phyloP scores from a whole-genome alignment of 2,797 vertebrate genomes.

The Galaxias olidus region DNA sequence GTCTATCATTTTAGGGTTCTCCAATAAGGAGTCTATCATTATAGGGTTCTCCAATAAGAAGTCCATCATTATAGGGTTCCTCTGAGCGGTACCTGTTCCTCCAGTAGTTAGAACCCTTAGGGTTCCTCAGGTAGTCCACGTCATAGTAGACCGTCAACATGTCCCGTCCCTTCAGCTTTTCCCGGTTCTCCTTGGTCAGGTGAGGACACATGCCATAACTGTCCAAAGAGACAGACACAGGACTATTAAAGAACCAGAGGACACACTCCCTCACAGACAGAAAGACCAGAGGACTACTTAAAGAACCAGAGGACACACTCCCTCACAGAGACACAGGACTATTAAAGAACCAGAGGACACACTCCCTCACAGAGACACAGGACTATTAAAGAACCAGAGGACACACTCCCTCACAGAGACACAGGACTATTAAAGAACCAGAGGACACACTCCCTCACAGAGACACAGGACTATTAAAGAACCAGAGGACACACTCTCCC shows the following conservation, averaged over 20 bases:
- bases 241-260: not conserved
- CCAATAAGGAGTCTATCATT: too few relatives aligned
- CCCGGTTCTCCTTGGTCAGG: constrained; percentile 72
- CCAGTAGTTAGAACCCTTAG: constrained; percentile 77
- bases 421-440: not conserved
- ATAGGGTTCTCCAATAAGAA: too few relatives aligned
- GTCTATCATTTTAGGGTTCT: too few relatives aligned
- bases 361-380: not conserved
- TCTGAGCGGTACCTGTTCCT: constrained; percentile 71
- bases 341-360: too few relatives aligned
- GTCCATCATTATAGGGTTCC: not conserved
- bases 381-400: constrained; percentile 44
- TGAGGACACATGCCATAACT: constrained; percentile 78
- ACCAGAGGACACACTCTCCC: not conserved
- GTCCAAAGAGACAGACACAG: constrained; percentile 11
- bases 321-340: too few relatives aligned
- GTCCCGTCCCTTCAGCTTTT: constrained; percentile 70
- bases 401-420: constrained; percentile 71
- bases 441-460: constrained; percentile 76
- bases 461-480: not conserved
- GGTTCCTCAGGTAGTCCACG: constrained; percentile 72
- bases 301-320: too few relatives aligned
- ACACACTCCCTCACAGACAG: not conserved
- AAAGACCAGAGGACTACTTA: too few relatives aligned
- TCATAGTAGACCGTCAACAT: constrained; percentile 73